Conservation (phyloP, 37 sponge, comb jelly and placozoan species). For the Petrosia ficiformis region DNA sequence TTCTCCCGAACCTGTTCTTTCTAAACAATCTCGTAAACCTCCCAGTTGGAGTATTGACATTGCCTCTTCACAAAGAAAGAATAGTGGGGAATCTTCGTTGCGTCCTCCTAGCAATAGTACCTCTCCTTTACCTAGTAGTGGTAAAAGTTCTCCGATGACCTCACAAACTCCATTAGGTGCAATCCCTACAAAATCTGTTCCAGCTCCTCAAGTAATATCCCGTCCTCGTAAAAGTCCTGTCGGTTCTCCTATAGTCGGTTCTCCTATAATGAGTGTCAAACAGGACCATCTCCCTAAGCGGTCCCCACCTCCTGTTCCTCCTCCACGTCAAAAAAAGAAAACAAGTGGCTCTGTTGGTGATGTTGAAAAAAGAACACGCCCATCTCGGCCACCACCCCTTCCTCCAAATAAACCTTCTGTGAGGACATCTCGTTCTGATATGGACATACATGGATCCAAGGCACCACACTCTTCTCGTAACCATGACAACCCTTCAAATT, state of each 20-base stretch:
- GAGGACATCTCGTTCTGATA: no score
- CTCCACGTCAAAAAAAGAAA: neutral
- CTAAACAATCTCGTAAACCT: neutral
- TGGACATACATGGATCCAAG: no score
- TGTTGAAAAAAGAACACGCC: no score
- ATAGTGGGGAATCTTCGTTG: neutral
- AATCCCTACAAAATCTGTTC: neutral
- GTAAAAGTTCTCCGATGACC: neutral
- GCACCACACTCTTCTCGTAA: no score
- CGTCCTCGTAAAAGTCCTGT: neutral
- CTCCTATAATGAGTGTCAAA: neutral
- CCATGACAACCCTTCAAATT: no score
- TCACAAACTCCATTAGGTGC: no score
- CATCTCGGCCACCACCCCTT: no score
- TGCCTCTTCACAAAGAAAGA: neutral
- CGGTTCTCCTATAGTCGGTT: neutral
- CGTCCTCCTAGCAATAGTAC: neutral
- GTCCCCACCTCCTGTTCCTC: conserved; percentile 9
- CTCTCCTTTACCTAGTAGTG: neutral
- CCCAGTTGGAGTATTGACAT: neutral
- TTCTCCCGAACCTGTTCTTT: neutral
- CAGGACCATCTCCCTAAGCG: neutral
- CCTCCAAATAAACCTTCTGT: no score
- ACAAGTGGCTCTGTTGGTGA: no score
- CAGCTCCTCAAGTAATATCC: neutral